Percentiles rank a stretch among this genome's conserved stretches.
Evolutionary conservation across 2,113 vertebrate species (phyloP).

Genomic region (Aphyosemion australe): DNA sequence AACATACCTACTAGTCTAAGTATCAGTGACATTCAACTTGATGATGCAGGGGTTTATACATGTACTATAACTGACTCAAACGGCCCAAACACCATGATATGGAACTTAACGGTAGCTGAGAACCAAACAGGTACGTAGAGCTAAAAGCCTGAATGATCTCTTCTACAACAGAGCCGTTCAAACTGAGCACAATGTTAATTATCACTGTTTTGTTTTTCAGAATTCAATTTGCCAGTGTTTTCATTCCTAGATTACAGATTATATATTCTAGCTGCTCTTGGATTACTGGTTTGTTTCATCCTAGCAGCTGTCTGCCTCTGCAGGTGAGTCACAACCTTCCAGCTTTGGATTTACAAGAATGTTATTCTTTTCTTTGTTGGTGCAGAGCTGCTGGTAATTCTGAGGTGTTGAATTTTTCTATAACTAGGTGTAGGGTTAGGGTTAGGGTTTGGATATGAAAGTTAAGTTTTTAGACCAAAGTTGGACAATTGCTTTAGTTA

Average conservation of each 20-base stretch:
- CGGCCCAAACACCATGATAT: rapidly evolving
- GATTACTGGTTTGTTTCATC: constrained; percentile 14
- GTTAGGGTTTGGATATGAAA: too few relatives aligned
- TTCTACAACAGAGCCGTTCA: not conserved
- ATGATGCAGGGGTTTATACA: constrained; percentile 40
- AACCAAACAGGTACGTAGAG: constrained; percentile 25
- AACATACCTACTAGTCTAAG: not conserved
- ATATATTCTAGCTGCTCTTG: not conserved
- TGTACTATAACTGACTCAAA: rapidly evolving
- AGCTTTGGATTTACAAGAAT: not conserved
- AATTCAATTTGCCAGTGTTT: rapidly evolving
- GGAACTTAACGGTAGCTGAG: constrained; percentile 41
- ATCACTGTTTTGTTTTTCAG: constrained; percentile 15
- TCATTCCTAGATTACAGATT: too few relatives aligned
- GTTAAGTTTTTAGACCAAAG: too few relatives aligned
- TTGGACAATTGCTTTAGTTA: too few relatives aligned
- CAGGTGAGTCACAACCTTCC: constrained; percentile 31
- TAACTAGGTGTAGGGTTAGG: too few relatives aligned
- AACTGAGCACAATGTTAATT: not conserved
- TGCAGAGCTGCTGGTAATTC: not conserved
- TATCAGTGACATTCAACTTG: constrained; percentile 20
- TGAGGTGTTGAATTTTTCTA: too few relatives aligned
- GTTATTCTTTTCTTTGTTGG: too few relatives aligned
- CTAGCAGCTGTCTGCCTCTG: constrained; percentile 14
- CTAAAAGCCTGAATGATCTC: not conserved